These are phyloP conservation scores for Tillus elongatus DNA, from an alignment of 2,888 invertebrate species.

Conservation along the genomic window DNA sequence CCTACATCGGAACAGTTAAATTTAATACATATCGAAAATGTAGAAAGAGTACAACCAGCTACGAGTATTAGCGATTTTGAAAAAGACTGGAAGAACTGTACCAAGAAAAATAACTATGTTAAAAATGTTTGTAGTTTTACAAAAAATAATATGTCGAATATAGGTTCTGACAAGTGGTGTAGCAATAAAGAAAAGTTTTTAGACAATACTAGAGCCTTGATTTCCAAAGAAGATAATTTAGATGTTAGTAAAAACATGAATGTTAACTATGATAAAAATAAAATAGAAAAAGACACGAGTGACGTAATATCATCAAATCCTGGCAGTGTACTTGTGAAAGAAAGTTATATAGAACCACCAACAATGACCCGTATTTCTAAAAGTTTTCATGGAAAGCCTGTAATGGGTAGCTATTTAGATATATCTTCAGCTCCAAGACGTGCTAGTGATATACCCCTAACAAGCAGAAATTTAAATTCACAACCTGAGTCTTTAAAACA, in stretches of 20 bases:
- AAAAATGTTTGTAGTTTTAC: constrained; percentile 27
- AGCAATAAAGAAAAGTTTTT: constrained; percentile 36
- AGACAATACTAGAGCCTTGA: constrained; percentile 20
- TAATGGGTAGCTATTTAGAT: constrained; percentile 28
- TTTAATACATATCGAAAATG: constrained; percentile 27
- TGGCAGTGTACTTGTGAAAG: constrained; percentile 44
- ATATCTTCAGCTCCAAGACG: constrained; percentile 28
- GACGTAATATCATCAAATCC: constrained; percentile 26
- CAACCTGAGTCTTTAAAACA: constrained; percentile 16
- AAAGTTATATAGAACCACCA: constrained; percentile 46
- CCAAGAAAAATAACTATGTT: constrained; percentile 25
- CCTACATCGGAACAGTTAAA: constrained; percentile 18
- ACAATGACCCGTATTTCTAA: constrained; percentile 42
- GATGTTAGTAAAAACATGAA: constrained; percentile 28
- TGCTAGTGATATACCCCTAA: constrained; percentile 31
- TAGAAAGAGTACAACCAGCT: constrained; percentile 24
- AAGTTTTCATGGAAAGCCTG: constrained; percentile 41
- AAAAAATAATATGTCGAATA: constrained; percentile 24
- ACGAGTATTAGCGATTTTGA: too few relatives aligned
- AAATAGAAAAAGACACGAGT: constrained; percentile 23
- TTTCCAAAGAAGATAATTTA: constrained; percentile 24
- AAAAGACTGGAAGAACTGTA: constrained; percentile 23
- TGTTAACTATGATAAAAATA: constrained; percentile 23
- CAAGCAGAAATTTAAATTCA: constrained; percentile 19
- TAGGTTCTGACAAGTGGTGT: constrained; percentile 34